Base-by-base conservation (phyloP, 2,888 invertebrate species). In the Smittia sp. region DNA sequence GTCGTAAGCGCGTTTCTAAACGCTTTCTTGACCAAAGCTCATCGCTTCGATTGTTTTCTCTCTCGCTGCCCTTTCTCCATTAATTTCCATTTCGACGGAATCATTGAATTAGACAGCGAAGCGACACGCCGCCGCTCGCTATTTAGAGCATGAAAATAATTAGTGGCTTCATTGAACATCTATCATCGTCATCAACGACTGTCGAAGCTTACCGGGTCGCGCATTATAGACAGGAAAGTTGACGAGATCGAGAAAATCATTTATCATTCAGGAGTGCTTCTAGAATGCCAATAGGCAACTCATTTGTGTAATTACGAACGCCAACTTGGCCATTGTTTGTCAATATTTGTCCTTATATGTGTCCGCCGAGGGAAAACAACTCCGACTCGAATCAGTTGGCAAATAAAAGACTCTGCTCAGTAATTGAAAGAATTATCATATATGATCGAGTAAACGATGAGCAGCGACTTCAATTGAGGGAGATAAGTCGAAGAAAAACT, bases 101-200 rank as follows among this genome's bases (percentile, higher is more conserved):
- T 15, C 52, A 58, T 63, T 63, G 63, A 63, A 63, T 27, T 63
- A 63, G 63, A 63, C 27, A 63, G n/a, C 27, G 25, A 63, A 18
- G 11, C 15, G 25, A 18, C 20, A 24, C 63, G 20, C 63, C 6
- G 25, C 27, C 2, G 25, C 63, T 13, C 41, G 41, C 18, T 69
- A 69, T 69, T 69, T 69, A 41, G 72, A 72, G 72, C 72, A 62
- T 72, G 62, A 62, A 72, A 72, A 72, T 72, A 72, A 72, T 72
- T 72, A 72, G 72, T 72, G 62, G 72, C 72, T 72, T 72, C 72
- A 72, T 72, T 72, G 72, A 72, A 39, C 72, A 72, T 72, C 54
- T 18, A 70, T 70, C 69, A 68, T 68, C 54, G 52, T 67, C 32
- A n/a, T n/a, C n/a, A 18, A 27, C 15, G 27, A 52, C 24, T 41